Evolutionary conservation across 2,888 invertebrate species (phyloP).

Genomic region (Drosophila testacea): DNA sequence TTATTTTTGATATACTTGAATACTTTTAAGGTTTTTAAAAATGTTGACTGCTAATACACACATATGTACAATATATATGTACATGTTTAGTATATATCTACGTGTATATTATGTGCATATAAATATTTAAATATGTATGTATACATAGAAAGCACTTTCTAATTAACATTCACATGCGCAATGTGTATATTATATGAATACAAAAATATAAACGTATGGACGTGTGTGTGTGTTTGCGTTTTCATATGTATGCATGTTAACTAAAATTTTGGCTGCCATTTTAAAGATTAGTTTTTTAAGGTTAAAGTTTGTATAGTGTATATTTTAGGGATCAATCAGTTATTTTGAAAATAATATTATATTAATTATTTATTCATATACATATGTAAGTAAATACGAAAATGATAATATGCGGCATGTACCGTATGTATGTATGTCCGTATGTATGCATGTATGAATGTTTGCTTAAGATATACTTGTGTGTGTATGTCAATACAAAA

Average conservation of each 20-base stretch:
- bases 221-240: neutral
- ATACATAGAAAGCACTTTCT: neutral
- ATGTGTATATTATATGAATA: neutral
- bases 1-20: neutral
- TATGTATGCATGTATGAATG: too few relatives aligned
- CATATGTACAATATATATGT: neutral
- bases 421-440: neutral
- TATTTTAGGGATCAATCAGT: conserved; percentile 21
- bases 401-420: neutral
- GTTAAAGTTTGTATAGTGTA: conserved; percentile 10
- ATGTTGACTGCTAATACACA: neutral
- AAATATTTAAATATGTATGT: neutral
- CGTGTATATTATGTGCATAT: neutral
- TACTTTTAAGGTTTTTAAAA: neutral
- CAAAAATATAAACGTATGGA: neutral
- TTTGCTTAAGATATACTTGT: too few relatives aligned
- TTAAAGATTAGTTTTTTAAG: conserved; percentile 3
- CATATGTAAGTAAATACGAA: neutral
- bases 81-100: neutral
- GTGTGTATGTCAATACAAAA: neutral
- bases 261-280: conserved; percentile 5
- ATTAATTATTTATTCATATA: neutral
- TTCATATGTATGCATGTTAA: conserved; percentile 6
- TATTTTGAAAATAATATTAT: neutral
- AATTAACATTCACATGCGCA: neutral